Conservation (phyloP, 1,140 invertebrate genomes). For the Sarcophaga bullata region DNA sequence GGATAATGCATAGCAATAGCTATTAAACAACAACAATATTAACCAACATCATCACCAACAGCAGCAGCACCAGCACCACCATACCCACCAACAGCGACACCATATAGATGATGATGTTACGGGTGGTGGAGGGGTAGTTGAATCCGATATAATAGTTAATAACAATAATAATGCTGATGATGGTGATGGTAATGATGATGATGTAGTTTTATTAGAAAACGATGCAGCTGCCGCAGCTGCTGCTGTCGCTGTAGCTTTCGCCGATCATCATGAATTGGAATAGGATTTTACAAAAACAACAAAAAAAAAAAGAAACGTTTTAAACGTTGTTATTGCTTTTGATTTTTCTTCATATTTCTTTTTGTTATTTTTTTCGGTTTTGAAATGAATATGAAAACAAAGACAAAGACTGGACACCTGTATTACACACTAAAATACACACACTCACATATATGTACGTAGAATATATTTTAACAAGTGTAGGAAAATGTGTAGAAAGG, state of each 20-base stretch:
- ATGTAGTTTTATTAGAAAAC: background rate
- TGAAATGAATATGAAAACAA: background rate
- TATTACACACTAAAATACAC: no score
- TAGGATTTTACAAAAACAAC: background rate
- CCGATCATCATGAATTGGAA: slow-evolving; percentile 21
- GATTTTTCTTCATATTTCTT: background rate
- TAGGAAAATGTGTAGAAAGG: no score
- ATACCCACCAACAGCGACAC: background rate
- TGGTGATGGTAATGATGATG: background rate
- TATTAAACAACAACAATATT: background rate
- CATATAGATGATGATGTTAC: background rate
- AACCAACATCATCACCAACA: no score
- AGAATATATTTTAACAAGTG: no score
- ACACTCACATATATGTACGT: no score
- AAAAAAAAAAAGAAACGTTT: background rate
- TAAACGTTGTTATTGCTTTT: slow-evolving; percentile 18
- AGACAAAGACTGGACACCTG: background rate
- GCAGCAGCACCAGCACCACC: background rate
- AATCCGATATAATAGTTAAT: background rate
- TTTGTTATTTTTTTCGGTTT: background rate
- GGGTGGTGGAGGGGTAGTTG: background rate
- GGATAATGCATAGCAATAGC: slow-evolving; percentile 34
- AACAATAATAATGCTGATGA: background rate
- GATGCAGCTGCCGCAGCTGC: no score
- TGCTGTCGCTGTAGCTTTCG: background rate